Base-by-base conservation (phyloP, 1,140 invertebrate species). In the Drosophila sulfurigaster region DNA sequence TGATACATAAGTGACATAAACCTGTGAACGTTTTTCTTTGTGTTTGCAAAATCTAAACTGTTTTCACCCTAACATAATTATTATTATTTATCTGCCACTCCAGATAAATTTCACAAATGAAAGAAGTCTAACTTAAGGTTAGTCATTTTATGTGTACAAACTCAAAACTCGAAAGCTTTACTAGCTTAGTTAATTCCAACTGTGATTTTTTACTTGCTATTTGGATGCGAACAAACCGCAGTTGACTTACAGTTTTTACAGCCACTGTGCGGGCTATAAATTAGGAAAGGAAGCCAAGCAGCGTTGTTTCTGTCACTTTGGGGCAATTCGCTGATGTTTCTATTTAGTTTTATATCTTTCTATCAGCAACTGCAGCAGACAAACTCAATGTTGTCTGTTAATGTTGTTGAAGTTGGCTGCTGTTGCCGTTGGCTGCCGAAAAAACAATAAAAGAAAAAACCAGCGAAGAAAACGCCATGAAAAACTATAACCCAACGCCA, bases 261-360 rank as follows among this genome's bases (percentile, higher is more conserved):
- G 65, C 59, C 82, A 75, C 71, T 76, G 82, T 43, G 16, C 54
- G 56, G 41, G 67, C 71, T 15, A 82, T 85, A 82, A 85, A 87
- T 85, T 79, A 79, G 67, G 28, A 6, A 35, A 57, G 59, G 58
- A 3, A 62, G 63, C 64, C 49, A 59, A 82, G 66, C 51, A 65
- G 69, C 76, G 64, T 38, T 87, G 83, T 79, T 73, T 56, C 82
- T 88, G 82, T 82, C 82, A 82, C 65, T 60, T 75, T 70, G 66
- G 25, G 15, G 60, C 66, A 46, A 70, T 48, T 56, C 67, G 54
- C 54, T 82, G 83, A 87, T 87, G 77, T 87, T 87, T 87, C 82
- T 71, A 87, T 87, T 82, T 68, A 62, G 59, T 60, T 71, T 52
- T 68, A 65, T 74, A 77, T 82, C 76, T 82, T 65, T 82, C 48